Base-by-base conservation (phyloP, 1,140 invertebrate genomes). In the Whitmania pigra region DNA sequence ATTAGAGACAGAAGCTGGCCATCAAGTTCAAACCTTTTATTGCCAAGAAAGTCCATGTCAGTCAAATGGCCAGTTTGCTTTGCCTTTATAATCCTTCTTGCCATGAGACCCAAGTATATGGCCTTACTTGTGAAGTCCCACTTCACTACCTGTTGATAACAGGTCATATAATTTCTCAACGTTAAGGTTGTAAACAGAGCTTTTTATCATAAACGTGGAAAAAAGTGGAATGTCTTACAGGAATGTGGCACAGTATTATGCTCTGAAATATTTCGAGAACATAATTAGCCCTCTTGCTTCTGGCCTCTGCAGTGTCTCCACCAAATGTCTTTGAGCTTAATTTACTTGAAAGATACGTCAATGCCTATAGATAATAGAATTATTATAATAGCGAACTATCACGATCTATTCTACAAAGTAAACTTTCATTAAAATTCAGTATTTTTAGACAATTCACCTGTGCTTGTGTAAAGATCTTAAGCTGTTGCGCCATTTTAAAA, bases 21-120 rank as follows among this genome's bases (percentile, higher is more conserved):
- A 36, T 96, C 96, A 75, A 99, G 83, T 83, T 99, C 97, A 73
- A 99, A 81, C 74, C 96, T 86, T 82, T 99, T 99, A 79, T 99
- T 99, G 72, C 71, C 97, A 82, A 98, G 99, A 84, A 98, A 99
- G 85, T 99, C 97, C 67, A 93, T 87, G 84, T 99, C 95, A 80
- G 99, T 96, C 60, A 95, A 86, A 22, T 90, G 85, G 9, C 83
- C 84, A 25, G 9, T 22, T 79, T 94, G 88, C 2, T 79, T 70
- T 2, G 92, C 91, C 77, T 90, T 87, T 76, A 99, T 94, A 0
- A 97, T 88, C 77, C 92, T 86, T 73, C 90, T 86, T 1, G 93
- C 85, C 94, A 98, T 98, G 66, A 95, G 83, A 3, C 90, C 92
- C 53, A 96, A 84, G 81, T 97, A 97, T 49, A 92, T 87, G 0